Base-by-base conservation (phyloP, 1,140 invertebrate genomes). In the Harlomillsia oculata region DNA sequence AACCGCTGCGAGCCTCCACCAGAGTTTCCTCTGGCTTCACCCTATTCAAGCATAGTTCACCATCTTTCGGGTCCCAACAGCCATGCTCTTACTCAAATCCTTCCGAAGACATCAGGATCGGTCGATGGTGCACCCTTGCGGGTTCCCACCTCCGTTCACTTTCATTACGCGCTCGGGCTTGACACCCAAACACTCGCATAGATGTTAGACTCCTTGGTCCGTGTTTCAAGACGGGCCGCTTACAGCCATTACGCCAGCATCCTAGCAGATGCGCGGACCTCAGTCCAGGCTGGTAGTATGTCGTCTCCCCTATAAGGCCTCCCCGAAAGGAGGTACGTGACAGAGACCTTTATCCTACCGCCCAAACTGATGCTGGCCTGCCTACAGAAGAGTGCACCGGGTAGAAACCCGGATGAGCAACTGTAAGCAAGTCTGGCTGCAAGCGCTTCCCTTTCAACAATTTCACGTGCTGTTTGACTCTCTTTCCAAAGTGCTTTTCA, bases 191-290 rank as follows among this genome's bases (percentile, higher is more conserved):
- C 77, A 85, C 84, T 88, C 76, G 84, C 84, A 77, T 73, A 82
- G 77, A 81, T 80, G 81, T 77, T 84, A 83, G 80, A 87, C 84
- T 87, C 83, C 84, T 87, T 88, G 84, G 84, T 87, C 85, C 83
- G 84, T 88, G 84, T 87, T 89, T 87, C 84, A 87, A 89, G 87
- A 89, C 84, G 84, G 84, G 84, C 82, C 81, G 76, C 76, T 76
- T 76, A 75, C 75, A 74, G 74, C 77, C 45, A 51, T 54, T 60
- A 45, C 52, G 49, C 50, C 55, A 60, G 58, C 54, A 54, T 60
- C 51, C 58, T 54, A 60, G 53, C 28, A 39, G 43, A 28, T 30
- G 34, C 39, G 44, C 20, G 32, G 40, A n/a, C n/a, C n/a, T n/a
- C n/a, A n/a, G n/a, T n/a, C n/a, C n/a, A n/a, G n/a, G n/a, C n/a